A percentile compares a stretch with the other conserved stretches of the same genome.
Evolutionary conservation across 1,140 invertebrate genomes (phyloP).

Genomic region (Meloidogyne chitwoodi): DNA sequence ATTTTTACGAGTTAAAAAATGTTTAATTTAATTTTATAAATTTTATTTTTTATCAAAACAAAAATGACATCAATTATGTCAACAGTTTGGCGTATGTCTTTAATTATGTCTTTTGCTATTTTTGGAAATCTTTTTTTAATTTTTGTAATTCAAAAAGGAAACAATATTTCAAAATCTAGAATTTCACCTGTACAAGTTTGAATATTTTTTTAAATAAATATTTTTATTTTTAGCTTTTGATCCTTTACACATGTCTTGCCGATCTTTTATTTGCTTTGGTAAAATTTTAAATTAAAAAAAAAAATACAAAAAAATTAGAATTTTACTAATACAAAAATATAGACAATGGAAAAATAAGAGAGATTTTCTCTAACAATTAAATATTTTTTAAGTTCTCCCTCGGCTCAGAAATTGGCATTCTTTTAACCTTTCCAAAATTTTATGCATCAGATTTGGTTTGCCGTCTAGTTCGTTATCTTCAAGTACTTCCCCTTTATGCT

Average conservation of each 20-base stretch:
- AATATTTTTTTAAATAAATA: background rate
- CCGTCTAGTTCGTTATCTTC: slow-evolving; percentile 60
- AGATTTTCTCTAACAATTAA: background rate
- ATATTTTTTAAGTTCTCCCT: slow-evolving; percentile 58
- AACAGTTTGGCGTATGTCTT: background rate
- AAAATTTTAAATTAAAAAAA: background rate
- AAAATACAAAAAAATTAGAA: background rate
- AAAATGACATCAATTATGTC: slow-evolving; percentile 2
- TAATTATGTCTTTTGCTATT: slow-evolving; percentile 46
- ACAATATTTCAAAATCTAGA: slow-evolving; percentile 35
- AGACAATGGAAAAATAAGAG: too few species aligned
- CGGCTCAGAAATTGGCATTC: slow-evolving; percentile 61
- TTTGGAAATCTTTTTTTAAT: slow-evolving; percentile 52
- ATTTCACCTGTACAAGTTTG: slow-evolving; percentile 54
- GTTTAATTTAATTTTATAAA: too few species aligned
- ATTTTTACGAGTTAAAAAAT: too few species aligned
- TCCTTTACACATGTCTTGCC: slow-evolving; percentile 62
- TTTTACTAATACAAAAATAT: too few species aligned
- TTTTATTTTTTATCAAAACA: too few species aligned
- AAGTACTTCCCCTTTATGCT: slow-evolving; percentile 57
- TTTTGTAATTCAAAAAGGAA: slow-evolving; percentile 51
- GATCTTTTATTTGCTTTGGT: slow-evolving; percentile 61
- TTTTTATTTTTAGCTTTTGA: slow-evolving; percentile 44
- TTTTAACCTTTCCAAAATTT: slow-evolving; percentile 51
- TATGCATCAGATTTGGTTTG: slow-evolving; percentile 49